Evolutionary conservation across 2,888 invertebrate species (phyloP).

Genomic region (Cordilura impudica): DNA sequence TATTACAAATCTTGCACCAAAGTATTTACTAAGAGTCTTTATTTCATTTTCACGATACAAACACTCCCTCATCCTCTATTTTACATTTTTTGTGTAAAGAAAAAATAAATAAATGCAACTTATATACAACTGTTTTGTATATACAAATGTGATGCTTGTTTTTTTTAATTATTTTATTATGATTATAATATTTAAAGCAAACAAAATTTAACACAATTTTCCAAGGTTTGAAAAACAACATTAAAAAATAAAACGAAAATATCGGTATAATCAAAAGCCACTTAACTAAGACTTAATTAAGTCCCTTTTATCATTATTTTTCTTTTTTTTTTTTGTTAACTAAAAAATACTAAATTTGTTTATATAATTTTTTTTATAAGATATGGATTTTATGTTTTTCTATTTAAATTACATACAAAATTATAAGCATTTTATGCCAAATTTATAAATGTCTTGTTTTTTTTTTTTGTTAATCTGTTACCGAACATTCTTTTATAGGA

Average conservation of each 20-base stretch:
- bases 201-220: slow-evolving; percentile 35
- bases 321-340: slow-evolving; percentile 13
- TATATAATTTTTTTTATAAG: neutral
- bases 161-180: slow-evolving; percentile 6
- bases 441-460: slow-evolving; percentile 37
- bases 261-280: slow-evolving; percentile 11
- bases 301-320: neutral
- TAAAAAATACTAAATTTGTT: slow-evolving; percentile 20
- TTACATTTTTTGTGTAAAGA: neutral
- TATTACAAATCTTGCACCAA: slow-evolving; percentile 53
- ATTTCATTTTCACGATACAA: neutral
- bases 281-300: slow-evolving; percentile 9
- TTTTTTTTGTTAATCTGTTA: slow-evolving; percentile 4
- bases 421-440: slow-evolving; percentile 32
- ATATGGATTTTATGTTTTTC: slow-evolving; percentile 10
- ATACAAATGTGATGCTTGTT: neutral
- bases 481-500: slow-evolving; percentile 82
- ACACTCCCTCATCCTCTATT: slow-evolving; percentile 20
- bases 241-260: slow-evolving; percentile 5
- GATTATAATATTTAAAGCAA: slow-evolving; percentile 8
- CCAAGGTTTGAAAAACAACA: neutral
- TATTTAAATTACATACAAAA: slow-evolving; percentile 42
- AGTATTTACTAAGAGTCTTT: slow-evolving; percentile 47
- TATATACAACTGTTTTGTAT: slow-evolving; percentile 16
- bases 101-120: neutral